A percentile compares a stretch with the other conserved stretches of the same genome.
These are phyloP conservation scores for Copidosoma floridanum DNA, from an alignment of 1,140 invertebrate species.

Conservation along the genomic window DNA sequence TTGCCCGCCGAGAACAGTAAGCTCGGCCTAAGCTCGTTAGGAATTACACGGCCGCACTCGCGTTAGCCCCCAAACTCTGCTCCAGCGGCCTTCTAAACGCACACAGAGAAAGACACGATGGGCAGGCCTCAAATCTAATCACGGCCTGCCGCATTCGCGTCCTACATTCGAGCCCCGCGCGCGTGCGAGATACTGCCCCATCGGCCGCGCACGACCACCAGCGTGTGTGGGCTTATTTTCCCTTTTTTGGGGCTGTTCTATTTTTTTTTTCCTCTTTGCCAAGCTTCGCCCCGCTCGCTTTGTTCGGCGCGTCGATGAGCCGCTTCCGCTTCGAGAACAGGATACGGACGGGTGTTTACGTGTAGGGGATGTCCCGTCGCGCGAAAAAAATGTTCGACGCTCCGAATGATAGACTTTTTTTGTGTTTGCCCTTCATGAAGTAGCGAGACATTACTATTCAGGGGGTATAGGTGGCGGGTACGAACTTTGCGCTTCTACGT, in stretches of 20 bases:
- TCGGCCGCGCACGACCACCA: conserved; percentile 9
- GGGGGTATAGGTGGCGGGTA: too few relatives aligned
- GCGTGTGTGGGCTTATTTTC: not conserved
- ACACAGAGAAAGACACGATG: not conserved
- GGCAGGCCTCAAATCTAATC: conserved; percentile 50
- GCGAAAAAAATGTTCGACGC: conserved; percentile 3
- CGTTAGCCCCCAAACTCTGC: conserved; percentile 49
- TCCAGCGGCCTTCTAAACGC: conserved; percentile 25
- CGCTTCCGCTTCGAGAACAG: too few relatives aligned
- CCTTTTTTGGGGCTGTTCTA: not conserved
- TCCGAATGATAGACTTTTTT: conserved; percentile 1
- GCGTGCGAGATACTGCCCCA: conserved; percentile 14
- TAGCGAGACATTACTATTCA: too few relatives aligned
- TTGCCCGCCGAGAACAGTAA: conserved; percentile 1
- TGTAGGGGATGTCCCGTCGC: not conserved
- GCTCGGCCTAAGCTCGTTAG: conserved; percentile 46
- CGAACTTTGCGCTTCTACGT: too few relatives aligned
- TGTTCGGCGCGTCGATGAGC: too few relatives aligned
- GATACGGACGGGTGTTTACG: not conserved
- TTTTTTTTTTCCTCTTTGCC: not conserved
- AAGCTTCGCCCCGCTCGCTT: too few relatives aligned
- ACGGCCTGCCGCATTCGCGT: conserved; percentile 48
- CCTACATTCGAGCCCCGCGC: conserved; percentile 31
- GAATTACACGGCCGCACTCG: conserved; percentile 45
- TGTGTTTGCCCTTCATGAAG: too few relatives aligned